phyloP scores from a whole-genome alignment of 2,113 vertebrate species.

The Alectura lathami region DNA sequence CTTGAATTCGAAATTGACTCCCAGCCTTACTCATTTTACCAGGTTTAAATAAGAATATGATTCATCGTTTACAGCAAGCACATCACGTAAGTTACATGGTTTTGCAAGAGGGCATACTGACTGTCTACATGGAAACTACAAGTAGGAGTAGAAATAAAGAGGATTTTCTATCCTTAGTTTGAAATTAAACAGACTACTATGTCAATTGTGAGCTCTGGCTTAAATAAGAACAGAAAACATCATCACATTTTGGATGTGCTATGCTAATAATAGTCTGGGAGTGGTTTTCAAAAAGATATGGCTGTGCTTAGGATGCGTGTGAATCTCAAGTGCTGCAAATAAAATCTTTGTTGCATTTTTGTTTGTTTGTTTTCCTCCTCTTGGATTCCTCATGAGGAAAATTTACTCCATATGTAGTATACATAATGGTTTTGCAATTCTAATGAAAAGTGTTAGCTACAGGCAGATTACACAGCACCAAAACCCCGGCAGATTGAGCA shows the following conservation, averaged over 20 bases:
- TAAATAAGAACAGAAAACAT: conserved; percentile 61
- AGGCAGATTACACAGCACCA: conserved; percentile 56
- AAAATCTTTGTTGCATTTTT: conserved; percentile 35
- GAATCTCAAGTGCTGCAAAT: conserved; percentile 47
- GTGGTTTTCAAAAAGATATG: conserved; percentile 58
- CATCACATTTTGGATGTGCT: conserved; percentile 64
- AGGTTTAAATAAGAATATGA: conserved; percentile 77
- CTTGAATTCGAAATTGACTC: conserved; percentile 71
- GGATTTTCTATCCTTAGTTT: conserved; percentile 69
- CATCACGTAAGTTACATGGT: conserved; percentile 67
- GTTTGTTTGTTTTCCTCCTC: neutral
- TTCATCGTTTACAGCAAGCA: conserved; percentile 78
- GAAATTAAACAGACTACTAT: conserved; percentile 73
- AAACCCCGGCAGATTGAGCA: conserved; percentile 57
- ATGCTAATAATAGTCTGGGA: conserved; percentile 73
- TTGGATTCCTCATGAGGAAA: conserved; percentile 30
- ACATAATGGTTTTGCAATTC: conserved; percentile 24
- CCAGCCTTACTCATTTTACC: conserved; percentile 55
- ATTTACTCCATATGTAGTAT: conserved; percentile 44
- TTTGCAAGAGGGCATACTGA: conserved; percentile 43
- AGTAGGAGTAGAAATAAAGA: conserved; percentile 67
- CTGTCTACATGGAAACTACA: conserved; percentile 70
- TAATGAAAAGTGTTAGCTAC: conserved; percentile 30
- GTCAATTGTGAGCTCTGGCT: conserved; percentile 45
- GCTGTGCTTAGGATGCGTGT: conserved; percentile 56